These are phyloP conservation scores for Meteorus cinctellus DNA, from an alignment of 2,888 invertebrate species.

Conservation along the genomic window DNA sequence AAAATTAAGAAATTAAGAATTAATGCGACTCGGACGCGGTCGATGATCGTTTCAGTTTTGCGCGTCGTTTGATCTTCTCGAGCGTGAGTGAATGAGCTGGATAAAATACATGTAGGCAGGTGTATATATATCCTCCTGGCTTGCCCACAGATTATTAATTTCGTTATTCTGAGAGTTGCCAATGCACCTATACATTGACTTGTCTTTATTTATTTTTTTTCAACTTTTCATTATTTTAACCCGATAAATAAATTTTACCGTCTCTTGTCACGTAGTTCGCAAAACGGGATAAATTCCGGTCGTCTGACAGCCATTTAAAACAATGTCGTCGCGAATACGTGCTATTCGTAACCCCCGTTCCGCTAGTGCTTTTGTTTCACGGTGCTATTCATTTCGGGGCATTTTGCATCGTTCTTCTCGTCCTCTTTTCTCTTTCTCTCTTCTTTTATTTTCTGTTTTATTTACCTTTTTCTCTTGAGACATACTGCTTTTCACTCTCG, in stretches of 20 bases:
- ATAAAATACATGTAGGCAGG: background rate
- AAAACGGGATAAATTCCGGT: conserved; percentile 72
- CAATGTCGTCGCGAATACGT: conserved; percentile 72
- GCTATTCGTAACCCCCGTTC: conserved; percentile 69
- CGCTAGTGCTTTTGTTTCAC: conserved; percentile 68
- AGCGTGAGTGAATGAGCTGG: background rate
- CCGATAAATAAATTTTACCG: conserved; percentile 70
- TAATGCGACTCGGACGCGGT: conserved; percentile 62
- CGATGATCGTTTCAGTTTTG: conserved; percentile 49
- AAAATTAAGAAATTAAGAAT: conserved; percentile 70
- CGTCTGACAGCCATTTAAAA: conserved; percentile 73
- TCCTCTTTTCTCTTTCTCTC: conserved; percentile 28
- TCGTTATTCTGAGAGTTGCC: background rate
- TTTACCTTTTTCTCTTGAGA: conserved; percentile 24
- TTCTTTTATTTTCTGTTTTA: background rate
- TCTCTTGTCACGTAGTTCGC: conserved; percentile 69
- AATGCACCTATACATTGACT: background rate
- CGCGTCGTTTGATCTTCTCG: conserved; percentile 48
- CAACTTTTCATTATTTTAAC: conserved; percentile 8
- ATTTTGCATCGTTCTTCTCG: conserved; percentile 46
- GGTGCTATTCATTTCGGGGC: conserved; percentile 69
- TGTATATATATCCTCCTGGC: background rate
- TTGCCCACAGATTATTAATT: background rate
- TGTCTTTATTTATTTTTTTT: background rate
- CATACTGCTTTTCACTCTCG: conserved; percentile 30